These are phyloP conservation scores for Miopithecus talapoin DNA, from an alignment of 2,797 vertebrate species.

Conservation along the genomic window DNA sequence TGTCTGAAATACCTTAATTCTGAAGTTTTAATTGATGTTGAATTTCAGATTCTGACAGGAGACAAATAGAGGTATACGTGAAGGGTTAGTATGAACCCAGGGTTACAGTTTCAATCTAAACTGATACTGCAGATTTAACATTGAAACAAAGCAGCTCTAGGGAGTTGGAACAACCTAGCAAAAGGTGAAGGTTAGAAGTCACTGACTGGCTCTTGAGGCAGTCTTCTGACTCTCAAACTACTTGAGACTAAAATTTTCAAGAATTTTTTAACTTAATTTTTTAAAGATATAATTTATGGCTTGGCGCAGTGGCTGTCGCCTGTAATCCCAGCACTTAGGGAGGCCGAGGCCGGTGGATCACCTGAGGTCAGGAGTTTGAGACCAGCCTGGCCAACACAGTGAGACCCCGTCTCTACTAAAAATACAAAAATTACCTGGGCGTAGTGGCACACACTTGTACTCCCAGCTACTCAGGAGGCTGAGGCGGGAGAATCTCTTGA, in stretches of 20 bases:
- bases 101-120: not conserved
- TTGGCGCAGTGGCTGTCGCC: no score
- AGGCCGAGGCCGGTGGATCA: no score
- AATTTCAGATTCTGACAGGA: slow-evolving; percentile 29
- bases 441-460: no score
- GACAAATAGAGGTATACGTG: not conserved
- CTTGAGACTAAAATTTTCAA: not conserved
- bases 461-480: no score
- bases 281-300: no score
- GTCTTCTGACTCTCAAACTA: not conserved
- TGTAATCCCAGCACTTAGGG: no score
- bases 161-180: not conserved
- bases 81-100: not conserved
- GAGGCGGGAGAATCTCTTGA: no score
- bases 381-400: no score
- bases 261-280: no score
- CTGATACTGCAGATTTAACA: not conserved
- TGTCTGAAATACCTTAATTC: not conserved
- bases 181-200: not conserved
- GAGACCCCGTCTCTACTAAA: no score
- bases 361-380: no score
- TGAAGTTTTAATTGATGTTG: not conserved
- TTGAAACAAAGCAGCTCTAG: not conserved
- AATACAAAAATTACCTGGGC: no score
- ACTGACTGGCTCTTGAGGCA: not conserved